Base-by-base conservation (phyloP, 2,888 invertebrate genomes). In the Nemotelus pantherinus region DNA sequence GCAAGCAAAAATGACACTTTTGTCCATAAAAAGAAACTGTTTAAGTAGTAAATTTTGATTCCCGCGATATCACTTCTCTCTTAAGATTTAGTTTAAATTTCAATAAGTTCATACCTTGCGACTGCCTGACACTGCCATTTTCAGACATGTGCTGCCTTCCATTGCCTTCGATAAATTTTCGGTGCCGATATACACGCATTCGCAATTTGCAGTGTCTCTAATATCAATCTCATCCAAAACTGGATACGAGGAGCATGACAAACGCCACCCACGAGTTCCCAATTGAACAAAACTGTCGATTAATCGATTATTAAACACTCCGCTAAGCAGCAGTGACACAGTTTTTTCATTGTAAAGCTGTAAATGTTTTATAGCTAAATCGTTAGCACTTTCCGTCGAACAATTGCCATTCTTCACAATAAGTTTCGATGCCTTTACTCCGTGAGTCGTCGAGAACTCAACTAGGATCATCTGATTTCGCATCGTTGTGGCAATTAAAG, bases 41-140 rank as follows among this genome's bases (percentile, higher is more conserved):
- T 25, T 25, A 25, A 25, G 25, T 25, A 25, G 25, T 25, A 25
- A 25, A 25, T 25, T 25, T 25, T 25, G 25, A 25, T 25, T 25
- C 25, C 25, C 25, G 25, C 25, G 25, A 25, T 25, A 25, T 25
- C 25, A 25, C 25, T 25, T 25, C 25, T 25, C 1, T 25, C 25
- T 25, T 25, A 25, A 25, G 25, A 25, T 25, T 25, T 25, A 25
- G 25, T 25, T 25, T 25, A 25, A 25, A 25, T 25, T 25, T 25
- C 25, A 25, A 25, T 25, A 25, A 25, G 25, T 25, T 25, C 79
- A 65, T 77, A 84, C 84, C 82, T 87, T 87, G 79, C 92, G 86
- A 77, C 92, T 91, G 0, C 97, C 96, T 64, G 96, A 96, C 2
- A 97, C 96, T 2, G 96, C 93, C 83, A 97, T 90, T 80, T 89